A percentile compares a stretch with the other conserved stretches of the same genome.
Conservation (phyloP, 1,140 invertebrate species). For the Papilio helenus region DNA sequence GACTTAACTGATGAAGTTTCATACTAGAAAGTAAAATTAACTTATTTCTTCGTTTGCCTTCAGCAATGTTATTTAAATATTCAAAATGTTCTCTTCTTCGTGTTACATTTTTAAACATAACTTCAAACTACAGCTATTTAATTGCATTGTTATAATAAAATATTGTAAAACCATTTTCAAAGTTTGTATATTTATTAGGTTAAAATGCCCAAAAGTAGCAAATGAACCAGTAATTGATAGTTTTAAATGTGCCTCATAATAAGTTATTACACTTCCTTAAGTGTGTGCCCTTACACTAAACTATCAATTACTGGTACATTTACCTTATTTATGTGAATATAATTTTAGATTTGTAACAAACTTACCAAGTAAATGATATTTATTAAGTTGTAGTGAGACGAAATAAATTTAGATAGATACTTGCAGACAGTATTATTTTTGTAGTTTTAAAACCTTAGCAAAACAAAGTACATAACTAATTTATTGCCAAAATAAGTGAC, state of each 20-base stretch:
- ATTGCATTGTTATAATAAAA: neutral
- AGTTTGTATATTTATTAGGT: neutral
- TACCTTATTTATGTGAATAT: neutral
- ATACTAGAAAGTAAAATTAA: no score
- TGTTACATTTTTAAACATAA: neutral
- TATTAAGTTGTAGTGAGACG: slow-evolving; percentile 34
- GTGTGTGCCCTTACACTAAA: no score
- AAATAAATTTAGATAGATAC: slow-evolving; percentile 9
- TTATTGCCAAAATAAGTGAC: neutral
- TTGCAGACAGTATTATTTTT: slow-evolving; percentile 66
- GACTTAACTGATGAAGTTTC: no score
- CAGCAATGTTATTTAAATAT: neutral
- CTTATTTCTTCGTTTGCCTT: no score
- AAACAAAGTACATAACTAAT: neutral
- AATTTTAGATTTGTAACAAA: neutral
- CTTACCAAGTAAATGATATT: slow-evolving; percentile 2
- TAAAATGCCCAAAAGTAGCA: no score
- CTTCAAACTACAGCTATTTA: neutral
- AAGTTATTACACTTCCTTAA: no score
- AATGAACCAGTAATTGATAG: no score
- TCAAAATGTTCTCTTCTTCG: neutral
- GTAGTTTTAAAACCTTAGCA: slow-evolving; percentile 47
- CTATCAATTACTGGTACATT: no score
- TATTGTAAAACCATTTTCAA: neutral
- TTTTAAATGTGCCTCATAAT: no score